Evolutionary conservation across 2,113 vertebrate species (phyloP).

Genomic region (Pandion haliaetus): DNA sequence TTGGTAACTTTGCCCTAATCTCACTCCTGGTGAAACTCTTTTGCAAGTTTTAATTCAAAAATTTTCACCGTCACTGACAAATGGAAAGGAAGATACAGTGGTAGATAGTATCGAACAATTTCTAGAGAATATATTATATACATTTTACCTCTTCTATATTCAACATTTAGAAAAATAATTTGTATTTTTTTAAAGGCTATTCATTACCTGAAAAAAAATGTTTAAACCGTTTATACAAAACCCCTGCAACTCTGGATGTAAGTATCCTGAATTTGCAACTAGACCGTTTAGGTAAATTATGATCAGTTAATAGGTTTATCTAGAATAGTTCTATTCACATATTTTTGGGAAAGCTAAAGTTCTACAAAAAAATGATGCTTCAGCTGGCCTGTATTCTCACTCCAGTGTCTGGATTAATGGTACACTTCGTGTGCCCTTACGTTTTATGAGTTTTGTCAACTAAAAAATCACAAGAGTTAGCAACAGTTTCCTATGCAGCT

Average conservation of each 20-base stretch:
- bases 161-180: not conserved
- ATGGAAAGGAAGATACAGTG: not conserved
- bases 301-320: not conserved
- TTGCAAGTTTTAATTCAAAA: not conserved
- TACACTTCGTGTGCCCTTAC: fast-evolving
- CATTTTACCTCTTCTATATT: not conserved
- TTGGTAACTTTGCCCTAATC: not conserved
- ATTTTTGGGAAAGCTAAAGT: not conserved
- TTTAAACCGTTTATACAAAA: not conserved
- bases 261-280: not conserved
- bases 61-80: not conserved
- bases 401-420: not conserved
- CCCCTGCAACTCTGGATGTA: not conserved
- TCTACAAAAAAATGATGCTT: not conserved
- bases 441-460: not conserved
- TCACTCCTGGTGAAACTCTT: not conserved
- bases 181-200: not conserved
- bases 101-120: not conserved
- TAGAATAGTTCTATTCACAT: not conserved
- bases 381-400: not conserved
- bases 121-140: not conserved
- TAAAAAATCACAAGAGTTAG: not conserved
- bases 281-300: not conserved
- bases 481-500: not conserved
- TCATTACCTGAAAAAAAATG: not conserved